phyloP scores from a whole-genome alignment of 2,888 invertebrate species.

The Tenthredo livida region DNA sequence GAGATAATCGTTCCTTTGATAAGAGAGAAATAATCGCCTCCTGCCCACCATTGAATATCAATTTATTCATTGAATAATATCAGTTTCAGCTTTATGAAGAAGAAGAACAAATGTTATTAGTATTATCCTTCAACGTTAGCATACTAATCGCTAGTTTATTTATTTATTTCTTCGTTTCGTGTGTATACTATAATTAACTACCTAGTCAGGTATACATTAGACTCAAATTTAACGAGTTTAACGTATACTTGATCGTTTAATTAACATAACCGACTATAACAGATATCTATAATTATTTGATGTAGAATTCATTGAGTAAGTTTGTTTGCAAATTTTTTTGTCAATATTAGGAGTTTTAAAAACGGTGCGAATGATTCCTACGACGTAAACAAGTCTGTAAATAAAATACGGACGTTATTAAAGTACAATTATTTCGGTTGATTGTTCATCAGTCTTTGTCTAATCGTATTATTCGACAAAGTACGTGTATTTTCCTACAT shows the following conservation, averaged over 20 bases:
- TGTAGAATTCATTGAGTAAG: neutral
- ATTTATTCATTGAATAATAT: neutral
- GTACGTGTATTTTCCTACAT: constrained; percentile 68
- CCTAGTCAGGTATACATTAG: neutral
- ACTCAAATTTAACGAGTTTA: neutral
- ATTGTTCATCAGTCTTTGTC: constrained; percentile 56
- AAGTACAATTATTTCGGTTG: constrained; percentile 57
- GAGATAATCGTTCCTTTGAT: constrained; percentile 69
- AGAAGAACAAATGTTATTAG: constrained; percentile 4
- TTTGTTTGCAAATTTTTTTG: neutral
- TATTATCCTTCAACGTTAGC: constrained; percentile 13
- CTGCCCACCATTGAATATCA: constrained; percentile 15
- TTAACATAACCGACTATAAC: neutral
- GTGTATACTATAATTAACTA: neutral
- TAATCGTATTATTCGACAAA: constrained; percentile 49
- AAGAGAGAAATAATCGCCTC: constrained; percentile 1
- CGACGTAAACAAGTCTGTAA: constrained; percentile 39
- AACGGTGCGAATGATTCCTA: constrained; percentile 60
- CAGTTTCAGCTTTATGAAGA: neutral
- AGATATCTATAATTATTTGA: neutral
- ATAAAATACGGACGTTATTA: constrained; percentile 50
- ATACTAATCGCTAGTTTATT: constrained; percentile 39
- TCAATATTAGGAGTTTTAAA: constrained; percentile 3
- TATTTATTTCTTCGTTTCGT: constrained; percentile 23
- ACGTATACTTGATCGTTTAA: neutral